Percentiles rank a stretch among this genome's conserved stretches.
phyloP scores from a whole-genome alignment of 53 echinoderm and acorn worm species.

The Arbacia lixula region DNA sequence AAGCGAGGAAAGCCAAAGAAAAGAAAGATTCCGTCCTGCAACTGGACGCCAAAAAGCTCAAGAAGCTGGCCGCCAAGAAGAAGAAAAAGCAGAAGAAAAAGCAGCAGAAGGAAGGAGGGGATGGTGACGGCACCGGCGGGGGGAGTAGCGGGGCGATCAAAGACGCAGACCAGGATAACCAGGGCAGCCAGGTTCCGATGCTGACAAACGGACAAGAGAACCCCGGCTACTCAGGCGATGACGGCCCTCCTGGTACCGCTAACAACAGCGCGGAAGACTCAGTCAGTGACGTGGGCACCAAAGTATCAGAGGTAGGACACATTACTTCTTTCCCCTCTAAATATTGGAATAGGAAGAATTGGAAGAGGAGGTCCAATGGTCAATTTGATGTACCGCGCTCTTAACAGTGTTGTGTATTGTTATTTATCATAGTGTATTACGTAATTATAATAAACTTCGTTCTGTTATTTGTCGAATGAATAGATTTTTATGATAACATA shows the following conservation, averaged over 20 bases:
- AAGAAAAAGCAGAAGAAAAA: slow-evolving; percentile 56
- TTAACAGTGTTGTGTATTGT: too few relatives aligned
- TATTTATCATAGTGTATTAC: too few relatives aligned
- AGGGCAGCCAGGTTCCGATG: slow-evolving; percentile 33
- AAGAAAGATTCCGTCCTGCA: slow-evolving; percentile 69
- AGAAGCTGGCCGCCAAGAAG: slow-evolving; percentile 79
- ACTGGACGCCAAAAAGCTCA: slow-evolving; percentile 75
- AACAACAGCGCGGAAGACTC: slow-evolving; percentile 9
- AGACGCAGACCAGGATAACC: background rate
- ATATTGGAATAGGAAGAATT: too few relatives aligned
- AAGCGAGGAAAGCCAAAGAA: slow-evolving; percentile 33
- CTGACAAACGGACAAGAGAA: slow-evolving; percentile 37
- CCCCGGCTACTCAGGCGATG: slow-evolving; percentile 14
- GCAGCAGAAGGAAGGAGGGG: slow-evolving; percentile 13
- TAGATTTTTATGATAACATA: too few relatives aligned
- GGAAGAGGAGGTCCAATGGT: too few relatives aligned
- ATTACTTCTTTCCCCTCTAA: too few relatives aligned
- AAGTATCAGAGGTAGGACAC: slow-evolving; percentile 60
- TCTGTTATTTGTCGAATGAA: too few relatives aligned
- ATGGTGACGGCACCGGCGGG: too few relatives aligned
- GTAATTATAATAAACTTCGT: too few relatives aligned
- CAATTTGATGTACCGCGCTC: too few relatives aligned
- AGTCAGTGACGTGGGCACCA: slow-evolving; percentile 53
- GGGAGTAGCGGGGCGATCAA: background rate
- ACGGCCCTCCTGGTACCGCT: background rate